A percentile compares a stretch with the other conserved stretches of the same genome.
These are phyloP conservation scores for Orthosia gracilis DNA, from an alignment of 2,888 invertebrate species.

Conservation along the genomic window DNA sequence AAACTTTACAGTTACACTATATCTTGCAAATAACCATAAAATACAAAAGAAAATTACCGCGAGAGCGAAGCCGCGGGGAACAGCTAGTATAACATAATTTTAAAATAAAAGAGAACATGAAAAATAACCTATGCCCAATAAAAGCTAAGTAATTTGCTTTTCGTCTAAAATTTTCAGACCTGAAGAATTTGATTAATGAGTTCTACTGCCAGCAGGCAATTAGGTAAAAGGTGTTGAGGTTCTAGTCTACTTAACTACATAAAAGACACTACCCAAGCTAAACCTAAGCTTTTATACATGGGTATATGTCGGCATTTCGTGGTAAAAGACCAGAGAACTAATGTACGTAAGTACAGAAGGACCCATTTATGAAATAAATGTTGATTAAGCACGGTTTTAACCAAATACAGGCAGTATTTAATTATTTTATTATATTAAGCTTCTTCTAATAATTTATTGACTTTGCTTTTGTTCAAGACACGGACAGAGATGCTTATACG, in stretches of 20 bases:
- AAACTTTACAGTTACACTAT: too few species aligned
- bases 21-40: too few species aligned
- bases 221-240: constrained; percentile 24
- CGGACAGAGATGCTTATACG: too few species aligned
- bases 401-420: too few species aligned
- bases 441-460: too few species aligned
- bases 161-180: constrained; percentile 38
- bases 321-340: not conserved
- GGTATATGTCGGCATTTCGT: constrained; percentile 8
- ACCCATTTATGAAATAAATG: not conserved
- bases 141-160: constrained; percentile 40
- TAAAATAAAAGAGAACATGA: constrained; percentile 25
- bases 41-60: too few species aligned
- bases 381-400: too few species aligned
- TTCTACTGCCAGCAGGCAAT: constrained; percentile 6
- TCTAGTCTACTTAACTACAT: not conserved
- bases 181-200: constrained; percentile 34
- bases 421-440: too few species aligned
- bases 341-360: constrained; percentile 22
- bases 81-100: constrained; percentile 30
- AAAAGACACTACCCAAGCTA: not conserved
- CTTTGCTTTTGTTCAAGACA: too few species aligned
- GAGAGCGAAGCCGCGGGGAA: too few species aligned
- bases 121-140: constrained; percentile 30
- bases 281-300: constrained; percentile 3